phyloP scores from a whole-genome alignment of 2,797 vertebrate species.

The Scyliorhinus canicula region DNA sequence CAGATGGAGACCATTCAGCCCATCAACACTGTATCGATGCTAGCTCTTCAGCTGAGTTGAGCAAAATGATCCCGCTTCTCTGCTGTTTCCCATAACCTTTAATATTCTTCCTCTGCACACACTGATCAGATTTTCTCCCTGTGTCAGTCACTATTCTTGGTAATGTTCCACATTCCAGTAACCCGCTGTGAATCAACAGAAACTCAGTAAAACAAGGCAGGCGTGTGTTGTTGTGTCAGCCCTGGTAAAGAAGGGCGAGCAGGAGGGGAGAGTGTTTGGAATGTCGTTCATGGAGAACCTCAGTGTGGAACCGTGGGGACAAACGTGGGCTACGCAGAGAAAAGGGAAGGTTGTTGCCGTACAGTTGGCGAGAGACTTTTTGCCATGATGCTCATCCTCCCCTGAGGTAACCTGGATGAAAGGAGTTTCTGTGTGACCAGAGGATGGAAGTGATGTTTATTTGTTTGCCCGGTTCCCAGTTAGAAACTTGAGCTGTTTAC shows the following conservation, averaged over 20 bases:
- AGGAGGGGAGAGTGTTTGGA: not conserved
- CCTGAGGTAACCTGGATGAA: not conserved
- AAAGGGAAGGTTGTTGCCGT: not conserved
- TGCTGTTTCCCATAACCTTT: not conserved
- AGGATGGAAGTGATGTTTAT: not conserved
- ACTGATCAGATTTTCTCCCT: not conserved
- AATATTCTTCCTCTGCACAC: not conserved
- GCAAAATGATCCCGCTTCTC: not conserved
- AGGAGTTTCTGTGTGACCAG: not conserved
- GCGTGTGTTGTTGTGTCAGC: not conserved
- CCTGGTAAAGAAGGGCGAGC: not conserved
- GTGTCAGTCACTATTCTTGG: too few relatives aligned
- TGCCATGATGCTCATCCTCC: not conserved
- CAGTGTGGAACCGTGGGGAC: not conserved
- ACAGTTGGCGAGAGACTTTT: not conserved
- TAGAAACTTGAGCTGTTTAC: not conserved
- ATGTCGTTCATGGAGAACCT: not conserved
- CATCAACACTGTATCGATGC: not conserved
- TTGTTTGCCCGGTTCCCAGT: not conserved
- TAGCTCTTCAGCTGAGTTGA: not conserved
- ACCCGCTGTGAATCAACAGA: not conserved
- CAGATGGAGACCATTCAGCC: not conserved
- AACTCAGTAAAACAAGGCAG: not conserved
- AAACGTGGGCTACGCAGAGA: not conserved
- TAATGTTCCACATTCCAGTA: not conserved